Evolutionary conservation across 37 sponge, comb jelly and placozoan species (phyloP), one percentile per base, ranked within the genome.

Genomic region (Dysidea cf. avara): DNA sequence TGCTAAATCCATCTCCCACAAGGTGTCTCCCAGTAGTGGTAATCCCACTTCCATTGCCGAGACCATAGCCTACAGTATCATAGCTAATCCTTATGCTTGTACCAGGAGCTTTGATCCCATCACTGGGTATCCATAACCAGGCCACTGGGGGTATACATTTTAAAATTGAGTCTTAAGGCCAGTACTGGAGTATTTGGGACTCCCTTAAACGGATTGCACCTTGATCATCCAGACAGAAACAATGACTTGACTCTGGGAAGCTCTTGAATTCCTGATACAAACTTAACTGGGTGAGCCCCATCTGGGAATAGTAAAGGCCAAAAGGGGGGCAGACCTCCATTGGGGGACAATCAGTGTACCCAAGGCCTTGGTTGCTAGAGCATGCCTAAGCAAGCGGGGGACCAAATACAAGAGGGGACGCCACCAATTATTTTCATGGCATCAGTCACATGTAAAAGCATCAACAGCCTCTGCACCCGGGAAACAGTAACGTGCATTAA

Each of bases 261-360:
- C 11, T 40, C 50, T 9, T 22, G 7, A 38, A 31, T 28, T 14
- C 6, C 33, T 13, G 38, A 24, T 13, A 80, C 72, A 62, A 80
- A 80, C 18, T 26, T 28, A 2, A 63, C 72, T 43, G 61, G 49
- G 9, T 36, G 30, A 2, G 7, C 11, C 17, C 72, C 64, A 46
- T 80, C 72, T 1, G 32, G 62, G 55, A 36, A 61, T 28, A 80
- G 4, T 16, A 79, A 4, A 3, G 70, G 79, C 79, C 79, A 79
- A 25, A 60, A 80, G n/a, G 64, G 53, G n/a, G 35, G 81, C 71
- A 36, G 81, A 80, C 21, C 20, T 9, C 81, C 81, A 80, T 22
- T 21, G 22, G 7, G 81, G 81, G 34, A 70, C 39, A 7, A 80
- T 22, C 62, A 80, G 26, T 1, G 81, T 80, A 31, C 72, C 81